Evolutionary conservation across 2,113 vertebrate genomes (phyloP), one percentile per base, ranked within the genome.

Genomic region (Camelus dromedarius): DNA sequence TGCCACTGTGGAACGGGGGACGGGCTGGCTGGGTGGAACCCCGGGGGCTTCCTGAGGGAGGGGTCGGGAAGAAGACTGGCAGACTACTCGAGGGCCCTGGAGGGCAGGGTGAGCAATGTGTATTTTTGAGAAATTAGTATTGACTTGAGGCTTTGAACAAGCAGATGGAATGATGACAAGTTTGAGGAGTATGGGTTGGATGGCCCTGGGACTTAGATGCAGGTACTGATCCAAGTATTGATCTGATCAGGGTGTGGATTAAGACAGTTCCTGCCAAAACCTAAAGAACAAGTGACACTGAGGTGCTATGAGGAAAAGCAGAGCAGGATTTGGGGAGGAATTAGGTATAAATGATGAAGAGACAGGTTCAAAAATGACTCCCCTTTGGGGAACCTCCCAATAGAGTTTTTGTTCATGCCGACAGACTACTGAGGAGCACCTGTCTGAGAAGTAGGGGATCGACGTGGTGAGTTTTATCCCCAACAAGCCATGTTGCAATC

Each of bases 1-100:
- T 4, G 35, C 42, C 32, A 28, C 0, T 54, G 46, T 42, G 62
- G 7, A 19, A 2, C 5, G 54, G 3, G 13, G 66, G 24, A 12
- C 38, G 38, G 52, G 3, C 11, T 30, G 46, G 24, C 35, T 38
- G 32, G 42, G 1, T 84, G 24, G 28, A 16, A 15, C 12, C 1
- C 11, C 32, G 16, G 32, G 6, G n/a, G 5, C 28, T 70, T 66
- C 70, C 32, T 10, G 1, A 8, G 20, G 70, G 46, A 80, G 19
- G 10, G n/a, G 6, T 32, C 8, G 3, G 9, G 19, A 72, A 76
- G 72, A 15, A 75, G 13, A 46, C 2, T 22, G n/a, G 35, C 58
- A 64, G 28, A 64, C 48, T 6, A n/a, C 38, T 38, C 3, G 9
- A 79, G 56, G 20, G 6, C 14, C 30, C 11, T n/a, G 60, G 8